phyloP scores from a whole-genome alignment of 64 coral and sea anemone genomes.

The Anthopleura sola region DNA sequence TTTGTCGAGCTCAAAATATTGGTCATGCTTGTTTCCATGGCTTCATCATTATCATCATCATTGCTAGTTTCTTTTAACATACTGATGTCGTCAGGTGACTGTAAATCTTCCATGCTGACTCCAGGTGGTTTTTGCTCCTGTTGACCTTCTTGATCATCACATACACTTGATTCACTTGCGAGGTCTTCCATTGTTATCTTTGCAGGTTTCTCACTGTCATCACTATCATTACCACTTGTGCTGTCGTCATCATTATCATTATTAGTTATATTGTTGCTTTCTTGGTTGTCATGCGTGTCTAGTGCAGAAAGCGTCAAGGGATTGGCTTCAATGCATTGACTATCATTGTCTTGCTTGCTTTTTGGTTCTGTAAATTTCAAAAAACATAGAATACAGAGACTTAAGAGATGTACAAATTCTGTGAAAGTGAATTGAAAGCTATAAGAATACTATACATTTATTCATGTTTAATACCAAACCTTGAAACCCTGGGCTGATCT shows the following conservation, averaged over 20 bases:
- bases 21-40: background rate
- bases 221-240: background rate
- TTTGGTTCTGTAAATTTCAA: background rate
- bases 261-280: background rate
- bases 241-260: background rate
- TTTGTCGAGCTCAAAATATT: background rate
- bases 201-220: constrained; percentile 43
- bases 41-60: background rate
- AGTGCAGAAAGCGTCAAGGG: constrained; percentile 31
- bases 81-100: background rate
- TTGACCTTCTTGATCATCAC: background rate
- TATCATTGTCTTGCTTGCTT: background rate
- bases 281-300: background rate
- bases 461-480: too few relatives aligned
- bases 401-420: background rate
- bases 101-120: constrained; percentile 17
- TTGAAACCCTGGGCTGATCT: too few relatives aligned
- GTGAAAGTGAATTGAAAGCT: background rate
- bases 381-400: background rate
- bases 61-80: background rate
- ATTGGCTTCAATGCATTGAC: constrained; percentile 8
- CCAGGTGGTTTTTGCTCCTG: background rate
- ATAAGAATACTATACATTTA: too few relatives aligned
- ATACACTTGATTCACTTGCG: background rate
- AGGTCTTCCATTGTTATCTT: constrained; percentile 65